Evolutionary conservation across 2,113 vertebrate species (phyloP).

Genomic region (Pithys albifrons): DNA sequence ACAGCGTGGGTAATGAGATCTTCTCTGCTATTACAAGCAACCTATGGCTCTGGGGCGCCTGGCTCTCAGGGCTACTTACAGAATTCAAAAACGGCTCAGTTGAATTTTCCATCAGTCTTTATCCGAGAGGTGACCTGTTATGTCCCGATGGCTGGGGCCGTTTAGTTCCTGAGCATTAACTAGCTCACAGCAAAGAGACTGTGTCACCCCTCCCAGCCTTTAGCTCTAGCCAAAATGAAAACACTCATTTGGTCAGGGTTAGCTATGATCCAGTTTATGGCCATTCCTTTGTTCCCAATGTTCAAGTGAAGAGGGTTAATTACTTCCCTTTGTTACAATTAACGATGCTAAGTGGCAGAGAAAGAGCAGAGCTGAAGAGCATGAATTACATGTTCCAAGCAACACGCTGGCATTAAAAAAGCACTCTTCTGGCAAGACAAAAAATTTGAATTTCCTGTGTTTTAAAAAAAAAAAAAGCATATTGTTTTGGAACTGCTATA

Average conservation of each 20-base stretch:
- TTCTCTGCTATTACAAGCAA: constrained; percentile 29
- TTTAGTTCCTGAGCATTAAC: background rate
- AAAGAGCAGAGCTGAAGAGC: constrained; percentile 31
- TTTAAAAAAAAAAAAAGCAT: background rate
- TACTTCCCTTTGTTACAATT: constrained; percentile 53
- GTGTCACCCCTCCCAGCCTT: background rate
- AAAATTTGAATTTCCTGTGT: background rate
- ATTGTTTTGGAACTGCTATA: constrained; percentile 15
- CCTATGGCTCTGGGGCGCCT: background rate
- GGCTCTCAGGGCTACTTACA: background rate
- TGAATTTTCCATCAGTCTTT: constrained; percentile 10
- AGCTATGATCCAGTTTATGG: constrained; percentile 13
- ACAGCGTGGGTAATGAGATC: constrained; percentile 44
- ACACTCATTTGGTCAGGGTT: background rate
- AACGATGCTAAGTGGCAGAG: constrained; percentile 2
- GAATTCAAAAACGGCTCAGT: background rate
- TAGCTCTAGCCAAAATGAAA: background rate
- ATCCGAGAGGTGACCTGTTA: background rate
- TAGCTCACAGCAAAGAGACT: background rate
- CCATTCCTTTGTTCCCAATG: constrained; percentile 16
- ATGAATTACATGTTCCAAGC: constrained; percentile 22
- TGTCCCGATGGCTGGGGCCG: background rate
- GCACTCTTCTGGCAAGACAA: background rate
- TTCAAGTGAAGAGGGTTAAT: constrained; percentile 51
- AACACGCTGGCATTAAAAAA: constrained; percentile 18